A percentile compares a stretch with the other conserved stretches of the same genome.
phyloP scores from a whole-genome alignment of 2,797 vertebrate species.

The Anguilla anguilla region DNA sequence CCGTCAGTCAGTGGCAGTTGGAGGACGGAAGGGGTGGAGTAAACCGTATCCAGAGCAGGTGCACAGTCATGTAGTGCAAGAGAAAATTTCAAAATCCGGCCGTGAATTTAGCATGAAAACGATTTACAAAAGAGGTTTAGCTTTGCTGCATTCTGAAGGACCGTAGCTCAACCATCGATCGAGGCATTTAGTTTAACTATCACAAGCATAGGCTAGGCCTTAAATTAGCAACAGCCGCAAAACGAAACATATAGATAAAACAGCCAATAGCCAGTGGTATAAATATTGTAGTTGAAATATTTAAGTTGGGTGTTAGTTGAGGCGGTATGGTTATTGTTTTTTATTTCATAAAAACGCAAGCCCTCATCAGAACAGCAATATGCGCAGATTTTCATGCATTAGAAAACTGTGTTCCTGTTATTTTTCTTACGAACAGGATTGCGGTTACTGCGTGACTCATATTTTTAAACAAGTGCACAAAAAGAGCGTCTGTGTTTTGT shows the following conservation, averaged over 20 bases:
- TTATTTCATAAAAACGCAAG: background rate
- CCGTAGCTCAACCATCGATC: background rate
- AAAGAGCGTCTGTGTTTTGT: background rate
- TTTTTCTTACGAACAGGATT: background rate
- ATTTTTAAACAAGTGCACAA: background rate
- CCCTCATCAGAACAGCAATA: background rate
- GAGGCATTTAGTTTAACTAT: background rate
- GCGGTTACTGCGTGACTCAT: background rate
- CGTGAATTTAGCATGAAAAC: background rate
- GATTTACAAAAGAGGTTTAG: background rate
- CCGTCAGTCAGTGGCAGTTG: background rate
- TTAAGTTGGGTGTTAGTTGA: background rate
- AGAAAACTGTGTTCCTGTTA: background rate
- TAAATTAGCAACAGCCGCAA: background rate
- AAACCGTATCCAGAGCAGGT: slow-evolving; percentile 11
- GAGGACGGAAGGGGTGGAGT: slow-evolving; percentile 6
- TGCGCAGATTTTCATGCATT: background rate
- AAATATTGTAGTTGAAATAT: background rate
- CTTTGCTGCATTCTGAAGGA: background rate
- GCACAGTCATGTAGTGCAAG: background rate
- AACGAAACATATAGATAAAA: background rate
- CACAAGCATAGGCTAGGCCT: background rate
- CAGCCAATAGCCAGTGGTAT: background rate
- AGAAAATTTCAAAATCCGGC: background rate
- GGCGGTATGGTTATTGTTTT: background rate